Evolutionary conservation across 2,888 invertebrate genomes (phyloP).

Genomic region (Myopa tessellatipennis): DNA sequence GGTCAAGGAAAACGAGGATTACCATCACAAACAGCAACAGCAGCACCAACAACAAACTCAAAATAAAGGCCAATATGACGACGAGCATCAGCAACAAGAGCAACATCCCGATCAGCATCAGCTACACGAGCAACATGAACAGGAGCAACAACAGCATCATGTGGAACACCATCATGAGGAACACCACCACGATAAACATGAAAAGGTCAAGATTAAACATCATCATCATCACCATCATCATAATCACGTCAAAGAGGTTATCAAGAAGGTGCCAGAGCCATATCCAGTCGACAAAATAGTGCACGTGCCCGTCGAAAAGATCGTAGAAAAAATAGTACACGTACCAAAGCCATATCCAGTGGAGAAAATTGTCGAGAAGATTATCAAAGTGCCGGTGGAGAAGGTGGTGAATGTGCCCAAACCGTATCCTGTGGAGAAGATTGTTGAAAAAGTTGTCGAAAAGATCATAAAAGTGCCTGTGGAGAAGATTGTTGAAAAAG

Average conservation of each 20-base stretch:
- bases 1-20: constrained; percentile 4
- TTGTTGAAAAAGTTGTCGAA: constrained; percentile 66
- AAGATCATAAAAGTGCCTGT: constrained; percentile 59
- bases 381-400: constrained; percentile 65
- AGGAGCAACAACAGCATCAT: constrained; percentile 40
- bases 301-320: constrained; percentile 69
- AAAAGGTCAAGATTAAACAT: constrained; percentile 69
- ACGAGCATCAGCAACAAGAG: constrained; percentile 45
- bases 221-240: constrained; percentile 77
- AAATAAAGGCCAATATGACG: constrained; percentile 37
- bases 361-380: constrained; percentile 66
- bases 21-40: background rate
- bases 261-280: constrained; percentile 71
- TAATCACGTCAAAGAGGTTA: constrained; percentile 73
- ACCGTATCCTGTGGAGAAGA: constrained; percentile 68
- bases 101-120: constrained; percentile 23
- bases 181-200: constrained; percentile 49
- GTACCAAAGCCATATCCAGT: constrained; percentile 70
- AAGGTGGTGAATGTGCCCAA: constrained; percentile 72
- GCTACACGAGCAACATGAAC: background rate
- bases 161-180: constrained; percentile 44
- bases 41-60: constrained; percentile 46
- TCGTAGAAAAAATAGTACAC: constrained; percentile 68
- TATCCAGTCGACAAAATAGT: constrained; percentile 69
- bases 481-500: constrained; percentile 66